Conservation (phyloP, 1,140 invertebrate species). For the Brachionus asplanchnoidis region DNA sequence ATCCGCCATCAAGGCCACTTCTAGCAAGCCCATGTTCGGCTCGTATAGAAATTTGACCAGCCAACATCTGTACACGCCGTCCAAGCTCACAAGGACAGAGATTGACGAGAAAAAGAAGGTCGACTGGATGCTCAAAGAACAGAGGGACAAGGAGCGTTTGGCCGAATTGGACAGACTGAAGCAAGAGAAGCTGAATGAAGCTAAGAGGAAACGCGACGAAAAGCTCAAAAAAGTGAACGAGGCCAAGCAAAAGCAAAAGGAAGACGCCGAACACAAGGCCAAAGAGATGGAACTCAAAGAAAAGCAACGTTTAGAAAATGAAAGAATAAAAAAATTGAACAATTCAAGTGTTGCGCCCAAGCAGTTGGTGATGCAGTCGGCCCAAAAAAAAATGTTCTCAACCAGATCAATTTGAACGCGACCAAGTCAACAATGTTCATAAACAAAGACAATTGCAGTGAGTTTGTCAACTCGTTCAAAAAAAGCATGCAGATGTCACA, state of each 20-base stretch:
- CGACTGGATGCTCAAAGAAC: not conserved
- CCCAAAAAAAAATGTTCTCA: slow-evolving; percentile 3
- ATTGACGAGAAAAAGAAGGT: slow-evolving; percentile 14
- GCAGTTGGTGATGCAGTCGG: not conserved
- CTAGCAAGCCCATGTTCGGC: not conserved
- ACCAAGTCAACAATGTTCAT: not conserved
- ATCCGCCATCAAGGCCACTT: not conserved
- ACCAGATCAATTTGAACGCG: not conserved
- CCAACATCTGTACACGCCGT: slow-evolving; percentile 7
- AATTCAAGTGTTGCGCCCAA: not conserved
- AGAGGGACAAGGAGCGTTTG: not conserved
- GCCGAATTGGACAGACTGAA: slow-evolving; percentile 4
- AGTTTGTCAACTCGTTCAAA: slow-evolving; percentile 30
- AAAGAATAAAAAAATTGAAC: slow-evolving; percentile 4
- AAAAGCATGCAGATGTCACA: slow-evolving; percentile 10
- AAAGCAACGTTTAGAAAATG: not conserved
- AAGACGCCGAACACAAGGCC: not conserved
- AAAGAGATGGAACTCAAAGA: slow-evolving; percentile 3
- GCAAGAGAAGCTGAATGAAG: not conserved
- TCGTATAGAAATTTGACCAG: not conserved
- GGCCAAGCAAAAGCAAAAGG: slow-evolving; percentile 9
- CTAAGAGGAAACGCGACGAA: slow-evolving; percentile 16
- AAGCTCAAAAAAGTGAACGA: slow-evolving; percentile 25
- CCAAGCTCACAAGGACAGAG: not conserved
- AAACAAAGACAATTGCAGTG: slow-evolving; percentile 10